Evolutionary conservation across 2,113 vertebrate genomes (phyloP).

Genomic region (Noturus placidus): DNA sequence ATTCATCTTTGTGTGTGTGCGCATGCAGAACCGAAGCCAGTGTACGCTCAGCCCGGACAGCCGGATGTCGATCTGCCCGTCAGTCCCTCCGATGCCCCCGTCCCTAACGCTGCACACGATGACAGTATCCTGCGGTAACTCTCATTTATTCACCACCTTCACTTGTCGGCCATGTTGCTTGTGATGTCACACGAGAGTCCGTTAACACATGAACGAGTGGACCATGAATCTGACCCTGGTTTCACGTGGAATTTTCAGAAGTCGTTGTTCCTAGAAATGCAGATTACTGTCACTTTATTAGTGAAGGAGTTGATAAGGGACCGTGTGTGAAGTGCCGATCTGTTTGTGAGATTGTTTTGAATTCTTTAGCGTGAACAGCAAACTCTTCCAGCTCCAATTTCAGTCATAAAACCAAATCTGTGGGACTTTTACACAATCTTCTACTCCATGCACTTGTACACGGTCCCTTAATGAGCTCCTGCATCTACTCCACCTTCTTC

Average conservation of each 20-base stretch:
- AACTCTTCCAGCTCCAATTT: not conserved
- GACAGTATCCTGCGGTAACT: conserved; percentile 91
- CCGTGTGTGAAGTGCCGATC: not conserved
- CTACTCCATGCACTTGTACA: not conserved
- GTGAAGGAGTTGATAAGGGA: not conserved
- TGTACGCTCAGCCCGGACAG: conserved; percentile 95
- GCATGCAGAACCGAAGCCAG: conserved; percentile 91
- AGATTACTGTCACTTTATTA: not conserved
- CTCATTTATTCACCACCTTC: not conserved
- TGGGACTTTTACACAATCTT: not conserved
- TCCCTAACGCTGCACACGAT: conserved; percentile 88
- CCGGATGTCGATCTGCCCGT: conserved; percentile 97
- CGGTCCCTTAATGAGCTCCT: not conserved
- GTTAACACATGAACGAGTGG: not conserved
- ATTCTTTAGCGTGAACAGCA: not conserved
- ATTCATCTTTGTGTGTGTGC: conserved; percentile 47
- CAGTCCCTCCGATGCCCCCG: conserved; percentile 91
- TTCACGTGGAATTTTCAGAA: not conserved
- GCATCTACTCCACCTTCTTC: no score
- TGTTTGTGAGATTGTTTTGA: not conserved
- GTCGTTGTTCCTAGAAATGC: no score
- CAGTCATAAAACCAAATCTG: not conserved
- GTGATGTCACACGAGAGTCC: not conserved
- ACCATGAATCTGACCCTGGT: not conserved
- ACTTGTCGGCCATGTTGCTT: not conserved